Percentiles rank a stretch among this genome's conserved stretches.
Evolutionary conservation across 2,888 invertebrate genomes (phyloP).

Genomic region (Chrysolina haemoptera): DNA sequence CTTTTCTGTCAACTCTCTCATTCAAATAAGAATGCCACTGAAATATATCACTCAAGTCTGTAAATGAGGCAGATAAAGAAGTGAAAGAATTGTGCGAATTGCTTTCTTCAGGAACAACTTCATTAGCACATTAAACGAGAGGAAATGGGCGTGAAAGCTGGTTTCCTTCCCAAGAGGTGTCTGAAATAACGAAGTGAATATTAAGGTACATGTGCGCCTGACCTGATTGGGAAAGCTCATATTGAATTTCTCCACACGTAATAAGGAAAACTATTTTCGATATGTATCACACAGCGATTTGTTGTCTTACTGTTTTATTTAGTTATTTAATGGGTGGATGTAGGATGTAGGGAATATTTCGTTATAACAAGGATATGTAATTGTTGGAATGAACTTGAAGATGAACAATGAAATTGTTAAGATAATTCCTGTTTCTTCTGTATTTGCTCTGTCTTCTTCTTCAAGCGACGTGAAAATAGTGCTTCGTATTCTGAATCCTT

Average conservation of each 20-base stretch:
- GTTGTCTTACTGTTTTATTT: background rate
- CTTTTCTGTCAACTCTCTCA: conserved; percentile 41
- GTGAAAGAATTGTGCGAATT: conserved; percentile 45
- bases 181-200: conserved; percentile 10
- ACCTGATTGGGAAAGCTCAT: background rate
- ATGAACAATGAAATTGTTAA: too few species aligned
- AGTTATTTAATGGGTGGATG: too few species aligned
- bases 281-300: background rate
- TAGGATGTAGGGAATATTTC: too few species aligned
- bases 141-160: conserved; percentile 6
- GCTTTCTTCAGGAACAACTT: background rate
- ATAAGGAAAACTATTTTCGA: too few species aligned
- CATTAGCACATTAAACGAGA: conserved; percentile 6
- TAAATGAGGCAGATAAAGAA: conserved; percentile 48
- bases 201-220: background rate
- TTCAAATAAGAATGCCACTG: conserved; percentile 30
- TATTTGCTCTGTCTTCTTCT: too few species aligned
- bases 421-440: too few species aligned
- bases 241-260: background rate
- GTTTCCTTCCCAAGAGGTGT: conserved; percentile 29
- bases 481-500: too few species aligned
- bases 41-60: conserved; percentile 45
- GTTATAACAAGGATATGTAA: too few species aligned
- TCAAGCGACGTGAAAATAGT: too few species aligned
- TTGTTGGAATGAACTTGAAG: too few species aligned